Base-by-base conservation (phyloP, 2,797 vertebrate species). In the Centropyge bicolor region DNA sequence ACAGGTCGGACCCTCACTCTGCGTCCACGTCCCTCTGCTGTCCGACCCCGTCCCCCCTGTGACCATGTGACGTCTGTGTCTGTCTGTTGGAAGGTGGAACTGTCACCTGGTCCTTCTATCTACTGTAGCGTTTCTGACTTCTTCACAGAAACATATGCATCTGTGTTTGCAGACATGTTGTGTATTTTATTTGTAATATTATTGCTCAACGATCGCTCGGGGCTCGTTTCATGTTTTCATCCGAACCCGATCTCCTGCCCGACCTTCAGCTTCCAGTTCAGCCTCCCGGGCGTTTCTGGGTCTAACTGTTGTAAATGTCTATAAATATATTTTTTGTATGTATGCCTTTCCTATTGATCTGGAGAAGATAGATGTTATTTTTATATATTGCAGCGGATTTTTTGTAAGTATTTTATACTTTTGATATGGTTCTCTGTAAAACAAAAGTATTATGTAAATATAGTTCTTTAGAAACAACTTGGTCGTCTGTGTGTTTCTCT, bases 341-440 rank as follows among this genome's bases (percentile, higher is more conserved):
- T 95, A 94, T 82, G 85, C 91, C 88, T 95, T 95, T 95, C 91
- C 87, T 94, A 87, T 90, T 93, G 89, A 93, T 82, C 83, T 89
- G 90, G 90, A 94, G 92, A 94, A 92, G 91, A 95, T 94, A 94
- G 94, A 96, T 88, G 94, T 94, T 96, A 95, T 96, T 96, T 96
- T 96, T 96, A 95, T 96, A 96, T 94, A 95, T 95, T 92, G 90
- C 93, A 91, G 85, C 90, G 68, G 85, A 93, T 80, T 88, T 92
- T 96, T 96, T 96, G 93, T 96, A 96, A 95, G 94, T 94, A 95
- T 95, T 96, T 96, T 96, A 91, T 95, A 96, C 95, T 95, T 95
- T 95, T 95, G 94, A 94, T 95, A 95, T 93, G 90, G 92, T 94
- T 95, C 91, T 94, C 92, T 95, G 94, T 95, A 93, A 95, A 95